Evolutionary conservation across 2,113 vertebrate genomes (phyloP), one percentile per base, ranked within the genome.

Genomic region (Herpetotheres cachinnans): DNA sequence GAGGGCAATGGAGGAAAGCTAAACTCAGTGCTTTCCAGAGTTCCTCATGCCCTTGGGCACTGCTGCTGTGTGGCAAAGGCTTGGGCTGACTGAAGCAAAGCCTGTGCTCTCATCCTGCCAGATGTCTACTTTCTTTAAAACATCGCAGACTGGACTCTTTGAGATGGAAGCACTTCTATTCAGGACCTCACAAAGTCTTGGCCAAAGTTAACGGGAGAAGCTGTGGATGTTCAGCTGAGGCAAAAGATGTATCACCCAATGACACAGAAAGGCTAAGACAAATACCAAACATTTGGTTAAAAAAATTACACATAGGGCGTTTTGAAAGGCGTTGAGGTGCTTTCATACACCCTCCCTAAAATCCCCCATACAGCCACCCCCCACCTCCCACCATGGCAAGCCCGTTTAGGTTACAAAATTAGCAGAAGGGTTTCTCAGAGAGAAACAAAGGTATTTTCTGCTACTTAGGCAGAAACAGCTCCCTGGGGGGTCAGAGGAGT

Each of bases 351-450:
- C 2, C 3, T 40, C 9, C 21, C 50, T 46, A 70, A 73, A 70
- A 36, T 5, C 5, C 7, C 16, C 21, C 8, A 4, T 19, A 26
- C 3, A 81, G 22, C 6, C 6, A 22, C 4, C 6, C 2, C 8
- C 11, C 11, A 1, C 10, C 1, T 2, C 11, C 5, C 13, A 32
- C 30, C 27, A 50, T 4, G 3, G 15, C 6, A 73, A 81, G 16
- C 2, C 11, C 78, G 8, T 36, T 83, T 9, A 19, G 3, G 10
- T 30, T 71, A 50, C 30, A 71, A 42, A 77, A 63, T 56, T 56
- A 71, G 25, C 65, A 78, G 42, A 70, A 76, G 13, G 49, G 14
- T 22, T 55, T 29, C 25, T 74, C 27, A 18, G 49, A 65, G 6
- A 79, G 20, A 88, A 88, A 71, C 13, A 36, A 71, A 67, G n/a